Base-by-base conservation (phyloP, 2,888 invertebrate genomes). In the Cataglyphis rosenhaueri region DNA sequence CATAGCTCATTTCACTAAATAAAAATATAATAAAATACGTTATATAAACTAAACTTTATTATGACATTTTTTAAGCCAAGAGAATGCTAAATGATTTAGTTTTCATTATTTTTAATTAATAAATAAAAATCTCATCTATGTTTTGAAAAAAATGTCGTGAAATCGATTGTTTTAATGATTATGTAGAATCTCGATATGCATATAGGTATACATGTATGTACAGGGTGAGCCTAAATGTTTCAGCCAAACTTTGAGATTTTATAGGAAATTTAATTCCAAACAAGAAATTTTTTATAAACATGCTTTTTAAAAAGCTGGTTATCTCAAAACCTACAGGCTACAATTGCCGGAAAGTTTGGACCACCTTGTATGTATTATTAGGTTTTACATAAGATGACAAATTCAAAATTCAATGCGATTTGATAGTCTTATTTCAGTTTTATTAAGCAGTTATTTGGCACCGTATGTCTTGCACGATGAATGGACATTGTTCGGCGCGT, bases 401-500 rank as follows among this genome's bases (percentile, higher is more conserved):
- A 12, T 3, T 35, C 70, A 57, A 48, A 61, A 81, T n/a, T 48
- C 61, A 52, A 52, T 48, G 52, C 18, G 0, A 5, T 59, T 10
- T 18, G 62, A 81, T 62, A 12, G 62, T 81, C 64, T 73, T 66
- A 70, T 82, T 82, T 52, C 32, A 61, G 61, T 85, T 76, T 87
- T 81, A 84, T 84, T 81, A 70, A 44, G 65, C 70, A 44, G 65
- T 78, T 83, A 87, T 87, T 87, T 86, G 83, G 44, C 61, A 48
- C 32, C 61, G 55, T 64, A 57, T 38, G 21, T 65, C 68, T 74
- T 84, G 76, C 66, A 79, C 25, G 85, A 75, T 88, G 88, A 88
- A 88, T 88, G 88, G 86, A 87, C 84, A 88, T 88, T 84, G 85
- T 84, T 84, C 85, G 85, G 65, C 61, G 15, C 18, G 62, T 70